Base-by-base conservation (phyloP, 2,888 invertebrate genomes). In the Siphlonurus alternatus region DNA sequence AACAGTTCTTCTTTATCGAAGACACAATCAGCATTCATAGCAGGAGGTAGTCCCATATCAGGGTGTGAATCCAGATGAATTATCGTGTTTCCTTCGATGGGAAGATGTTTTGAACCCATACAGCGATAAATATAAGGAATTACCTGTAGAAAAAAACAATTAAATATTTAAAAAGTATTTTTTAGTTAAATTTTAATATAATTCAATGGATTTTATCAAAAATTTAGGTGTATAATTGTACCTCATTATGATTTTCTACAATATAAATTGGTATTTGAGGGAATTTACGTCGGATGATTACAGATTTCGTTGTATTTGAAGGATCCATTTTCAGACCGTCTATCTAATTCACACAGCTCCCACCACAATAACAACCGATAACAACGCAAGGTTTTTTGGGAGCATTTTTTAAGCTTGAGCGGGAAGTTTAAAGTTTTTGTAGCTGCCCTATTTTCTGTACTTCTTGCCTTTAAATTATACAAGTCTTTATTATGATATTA, bases 21-120 rank as follows among this genome's bases (percentile, higher is more conserved):
- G 15, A 91, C 88, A 59, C 81, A 81, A 66, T 85, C 85, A 5
- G 91, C 88, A 65, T 82, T 80, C 79, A 94, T 83, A 68, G 84
- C 80, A 68, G 85, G 82, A 53, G 93, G 89, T 69, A 94, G 83
- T 19, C 93, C 82, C 83, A 95, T 83, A 73, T 95, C 95, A 2
- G 94, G 94, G 77, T 95, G 95, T 0, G 94, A 90, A 75, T 95
- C 95, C 69, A 95, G 84, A 74, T 95, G 94, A 38, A 95, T 76
- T 64, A 95, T 77, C 1, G 85, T 82, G 64, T 86, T 86, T 61
- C 85, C 85, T 72, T 84, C 81, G 63, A 92, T 76, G 0, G 92
- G 91, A 66, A 95, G 78, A 74, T 88, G 86, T 71, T 89, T 90
- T 1, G 88, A 86, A 60, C 88, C 89, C 69, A 91, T 83, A 68